Conservation (phyloP, 2,797 vertebrate genomes). For the Buphagus erythrorhynchus region DNA sequence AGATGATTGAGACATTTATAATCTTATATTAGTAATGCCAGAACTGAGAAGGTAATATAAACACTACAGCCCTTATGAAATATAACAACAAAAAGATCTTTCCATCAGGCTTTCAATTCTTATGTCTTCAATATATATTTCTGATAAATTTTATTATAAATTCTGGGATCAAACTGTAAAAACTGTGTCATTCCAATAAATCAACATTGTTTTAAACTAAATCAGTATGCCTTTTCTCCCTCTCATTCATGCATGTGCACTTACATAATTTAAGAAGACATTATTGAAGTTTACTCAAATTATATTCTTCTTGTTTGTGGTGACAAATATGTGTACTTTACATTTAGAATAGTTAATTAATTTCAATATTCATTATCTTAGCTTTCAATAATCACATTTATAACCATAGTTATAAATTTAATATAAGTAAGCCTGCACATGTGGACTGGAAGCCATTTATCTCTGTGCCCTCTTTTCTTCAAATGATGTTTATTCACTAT, state of each 20-base stretch:
- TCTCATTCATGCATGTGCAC: fast-evolving
- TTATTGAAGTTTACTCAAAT: background rate
- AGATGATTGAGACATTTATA: background rate
- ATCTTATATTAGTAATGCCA: background rate
- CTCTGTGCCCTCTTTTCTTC: background rate
- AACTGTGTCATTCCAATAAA: background rate
- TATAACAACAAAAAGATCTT: background rate
- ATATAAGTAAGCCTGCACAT: background rate
- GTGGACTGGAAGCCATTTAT: background rate
- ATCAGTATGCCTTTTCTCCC: background rate
- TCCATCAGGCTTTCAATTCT: background rate
- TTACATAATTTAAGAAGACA: background rate
- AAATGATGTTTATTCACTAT: background rate
- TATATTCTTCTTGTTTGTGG: background rate
- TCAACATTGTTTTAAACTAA: background rate
- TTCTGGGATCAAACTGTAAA: background rate
- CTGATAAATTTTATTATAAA: background rate
- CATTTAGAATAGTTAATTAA: background rate
- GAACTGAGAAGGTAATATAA: background rate
- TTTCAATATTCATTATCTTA: background rate
- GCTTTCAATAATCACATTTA: background rate
- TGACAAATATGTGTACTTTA: background rate
- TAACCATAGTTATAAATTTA: background rate
- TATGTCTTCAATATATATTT: background rate
- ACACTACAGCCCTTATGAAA: background rate